A percentile compares a stretch with the other conserved stretches of the same genome.
phyloP scores from a whole-genome alignment of 2,113 vertebrate genomes.

The Colius striatus region DNA sequence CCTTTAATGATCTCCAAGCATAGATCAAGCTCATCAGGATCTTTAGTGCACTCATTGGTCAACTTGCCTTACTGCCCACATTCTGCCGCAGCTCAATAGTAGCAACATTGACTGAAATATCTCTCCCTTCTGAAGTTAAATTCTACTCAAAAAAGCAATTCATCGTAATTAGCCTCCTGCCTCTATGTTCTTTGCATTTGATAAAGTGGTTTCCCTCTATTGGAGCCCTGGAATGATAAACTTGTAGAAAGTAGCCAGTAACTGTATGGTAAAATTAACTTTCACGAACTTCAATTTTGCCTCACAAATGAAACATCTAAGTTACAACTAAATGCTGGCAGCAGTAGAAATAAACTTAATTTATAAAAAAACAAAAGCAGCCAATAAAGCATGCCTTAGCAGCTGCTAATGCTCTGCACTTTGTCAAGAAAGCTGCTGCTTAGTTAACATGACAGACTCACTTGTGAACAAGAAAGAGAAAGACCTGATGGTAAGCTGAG shows the following conservation, averaged over 20 bases:
- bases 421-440: not conserved
- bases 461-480: not conserved
- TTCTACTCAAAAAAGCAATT: constrained; percentile 37
- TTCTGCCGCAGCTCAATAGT: constrained; percentile 13
- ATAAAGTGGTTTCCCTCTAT: not conserved
- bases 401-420: not conserved
- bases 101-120: not conserved
- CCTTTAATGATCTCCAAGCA: constrained; percentile 7
- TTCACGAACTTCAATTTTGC: constrained; percentile 1
- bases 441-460: not conserved
- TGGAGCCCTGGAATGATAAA: not conserved
- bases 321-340: not conserved
- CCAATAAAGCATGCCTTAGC: constrained; percentile 10
- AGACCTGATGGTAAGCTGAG: not conserved
- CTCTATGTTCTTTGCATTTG: not conserved
- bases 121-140: not conserved
- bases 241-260: not conserved
- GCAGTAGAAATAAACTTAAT: constrained; percentile 9
- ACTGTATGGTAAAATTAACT: not conserved
- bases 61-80: constrained; percentile 3
- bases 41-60: constrained; percentile 16
- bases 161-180: constrained; percentile 23
- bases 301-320: constrained; percentile 9
- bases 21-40: not conserved
- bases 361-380: constrained; percentile 2